Evolutionary conservation across 2,888 invertebrate genomes (phyloP).

Genomic region (Protonemura montana): DNA sequence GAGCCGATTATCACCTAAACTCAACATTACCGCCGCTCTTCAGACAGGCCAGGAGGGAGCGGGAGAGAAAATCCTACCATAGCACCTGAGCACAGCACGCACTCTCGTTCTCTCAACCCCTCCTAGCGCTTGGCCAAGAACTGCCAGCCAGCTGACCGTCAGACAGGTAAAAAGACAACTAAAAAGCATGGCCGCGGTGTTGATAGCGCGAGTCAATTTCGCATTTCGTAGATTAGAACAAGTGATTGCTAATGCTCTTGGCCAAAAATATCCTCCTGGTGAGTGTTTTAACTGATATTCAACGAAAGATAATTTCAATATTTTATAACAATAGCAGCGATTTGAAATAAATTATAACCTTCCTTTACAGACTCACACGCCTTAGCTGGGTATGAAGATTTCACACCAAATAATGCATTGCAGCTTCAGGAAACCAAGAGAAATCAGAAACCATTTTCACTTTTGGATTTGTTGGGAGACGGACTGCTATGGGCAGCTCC

Average conservation of each 20-base stretch:
- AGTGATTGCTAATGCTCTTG: conserved; percentile 56
- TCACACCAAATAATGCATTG: background rate
- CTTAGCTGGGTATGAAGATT: conserved; percentile 32
- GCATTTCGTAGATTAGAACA: conserved; percentile 61
- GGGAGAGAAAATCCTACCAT: conserved; percentile 32
- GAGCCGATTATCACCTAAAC: conserved; percentile 60
- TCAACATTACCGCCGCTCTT: conserved; percentile 46
- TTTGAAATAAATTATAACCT: conserved; percentile 28
- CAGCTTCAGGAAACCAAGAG: background rate
- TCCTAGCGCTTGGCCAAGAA: background rate
- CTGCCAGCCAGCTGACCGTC: conserved; percentile 42
- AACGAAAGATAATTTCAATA: background rate
- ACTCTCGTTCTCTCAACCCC: background rate
- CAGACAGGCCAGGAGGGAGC: conserved; percentile 38
- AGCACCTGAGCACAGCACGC: background rate
- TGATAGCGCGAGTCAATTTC: conserved; percentile 57
- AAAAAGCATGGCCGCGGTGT: conserved; percentile 56
- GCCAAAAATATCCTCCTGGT: conserved; percentile 63
- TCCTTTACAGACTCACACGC: conserved; percentile 44
- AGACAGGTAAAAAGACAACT: conserved; percentile 8
- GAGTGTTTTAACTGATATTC: conserved; percentile 45
- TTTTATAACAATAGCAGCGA: background rate
- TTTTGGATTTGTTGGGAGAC: conserved; percentile 55
- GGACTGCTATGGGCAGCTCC: conserved; percentile 86
- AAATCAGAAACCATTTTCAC: background rate